Evolutionary conservation across 2,888 invertebrate genomes (phyloP).

Genomic region (Cancer borealis): DNA sequence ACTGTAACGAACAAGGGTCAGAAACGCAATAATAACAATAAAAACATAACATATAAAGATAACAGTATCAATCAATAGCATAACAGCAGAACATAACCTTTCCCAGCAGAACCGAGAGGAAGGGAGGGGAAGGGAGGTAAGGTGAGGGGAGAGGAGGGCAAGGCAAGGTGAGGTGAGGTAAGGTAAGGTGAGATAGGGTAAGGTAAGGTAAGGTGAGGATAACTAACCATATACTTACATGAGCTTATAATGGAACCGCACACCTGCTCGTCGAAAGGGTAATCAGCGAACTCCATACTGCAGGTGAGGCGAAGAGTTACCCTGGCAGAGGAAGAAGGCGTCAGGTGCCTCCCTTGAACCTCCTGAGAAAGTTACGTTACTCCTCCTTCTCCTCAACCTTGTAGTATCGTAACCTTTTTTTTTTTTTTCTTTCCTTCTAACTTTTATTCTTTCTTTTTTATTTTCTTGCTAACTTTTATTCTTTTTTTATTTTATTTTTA

Average conservation of each 20-base stretch:
- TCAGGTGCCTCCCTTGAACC: neutral
- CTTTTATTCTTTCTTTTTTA: no score
- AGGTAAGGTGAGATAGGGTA: neutral
- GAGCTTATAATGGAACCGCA: conserved; percentile 78
- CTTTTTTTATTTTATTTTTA: no score
- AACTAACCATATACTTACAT: conserved; percentile 77
- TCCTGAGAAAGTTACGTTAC: neutral
- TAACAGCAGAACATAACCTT: neutral
- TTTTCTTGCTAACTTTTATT: no score
- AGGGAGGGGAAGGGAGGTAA: neutral
- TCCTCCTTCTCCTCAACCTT: neutral
- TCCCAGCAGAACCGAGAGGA: neutral
- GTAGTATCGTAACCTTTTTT: neutral
- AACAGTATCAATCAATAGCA: neutral
- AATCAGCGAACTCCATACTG: conserved; percentile 78
- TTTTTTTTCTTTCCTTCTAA: neutral
- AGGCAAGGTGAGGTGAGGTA: neutral
- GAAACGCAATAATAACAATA: neutral
- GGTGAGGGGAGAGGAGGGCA: neutral
- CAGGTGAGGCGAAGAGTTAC: conserved; percentile 78
- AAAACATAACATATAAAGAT: neutral
- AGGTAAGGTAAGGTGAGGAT: neutral
- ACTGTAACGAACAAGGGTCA: neutral
- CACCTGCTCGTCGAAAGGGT: conserved; percentile 78
- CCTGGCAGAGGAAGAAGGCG: conserved; percentile 69